Base-by-base conservation (phyloP, 2,888 invertebrate genomes). In the Odontocolon sp. region DNA sequence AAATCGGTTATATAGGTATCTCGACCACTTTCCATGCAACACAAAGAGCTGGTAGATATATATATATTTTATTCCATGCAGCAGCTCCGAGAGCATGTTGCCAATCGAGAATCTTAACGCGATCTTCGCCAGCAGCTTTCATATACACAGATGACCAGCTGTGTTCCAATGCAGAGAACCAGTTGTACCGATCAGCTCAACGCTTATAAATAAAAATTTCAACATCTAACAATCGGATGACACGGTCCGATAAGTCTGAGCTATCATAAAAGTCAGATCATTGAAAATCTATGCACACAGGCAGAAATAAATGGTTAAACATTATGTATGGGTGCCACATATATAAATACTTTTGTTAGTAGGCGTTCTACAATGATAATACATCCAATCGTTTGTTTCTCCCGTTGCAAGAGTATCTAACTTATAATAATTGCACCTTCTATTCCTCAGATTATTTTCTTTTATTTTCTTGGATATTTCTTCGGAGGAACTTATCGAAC, bases 101-200 rank as follows among this genome's bases (percentile, higher is more conserved):
- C 31, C 40, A 61, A 61, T 54, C 52, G 52, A 45, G 61, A 70
- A 61, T 70, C 42, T 61, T 33, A 23, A 23, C n/a, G 52, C 54
- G 18, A 31, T 31, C 23, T 21, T 23, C 67, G 9, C 40, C 40
- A 23, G 56, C 54, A 56, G 56, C 23, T 14, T 47, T n/a, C 16
- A 42, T 28, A 42, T 59, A 42, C 28, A 42, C n/a, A 33, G 52
- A 72, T 59, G 42, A 5, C 42, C 66, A 68, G 54, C 45, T 61
- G 73, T 54, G 67, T 11, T 45, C 33, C 16, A 38, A 40, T 38
- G 28, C 40, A 28, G 23, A 16, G 45, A 59, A 33, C 26, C 36
- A 52, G 54, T 73, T 59, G 59, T 36, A 42, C 18, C 56, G 52
- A 73, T 59, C 59, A 59, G 54, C 61, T 67, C 23, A 57, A 54